Evolutionary conservation across 2,113 vertebrate species (phyloP), one percentile per base, ranked within the genome.

Genomic region (Aegithalos caudatus): DNA sequence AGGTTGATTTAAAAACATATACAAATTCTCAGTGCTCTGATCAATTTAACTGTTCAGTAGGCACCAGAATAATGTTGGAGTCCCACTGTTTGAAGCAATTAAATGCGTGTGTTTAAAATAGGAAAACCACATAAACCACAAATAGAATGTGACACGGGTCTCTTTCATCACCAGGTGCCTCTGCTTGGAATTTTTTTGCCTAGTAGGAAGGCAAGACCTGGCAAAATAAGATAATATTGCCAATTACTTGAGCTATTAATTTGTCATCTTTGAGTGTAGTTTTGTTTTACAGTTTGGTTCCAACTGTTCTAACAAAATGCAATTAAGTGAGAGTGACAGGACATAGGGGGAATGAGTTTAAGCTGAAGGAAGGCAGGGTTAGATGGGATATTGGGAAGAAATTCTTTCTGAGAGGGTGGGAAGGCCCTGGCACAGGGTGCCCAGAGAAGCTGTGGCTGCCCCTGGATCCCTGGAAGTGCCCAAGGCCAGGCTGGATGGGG

Each of bases 11-110:
- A 95, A 95, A 90, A 94, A 94, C 64, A 94, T 83, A 95, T 88
- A 94, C 82, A 86, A 81, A 91, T 96, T 84, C 82, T 94, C 86
- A 78, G 76, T 18, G 56, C 79, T 92, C 76, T 60, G 56, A 93
- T 92, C 92, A 93, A 94, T 96, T 94, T 96, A 91, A 86, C 88
- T 92, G 76, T 95, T 96, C 93, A 93, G 82, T 90, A 93, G 53
- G 81, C 82, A 74, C 56, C 64, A 94, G 85, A 96, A 81, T 88
- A 90, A 96, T 60, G 79, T n/a, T 31, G 78, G 57, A 88, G 47
- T 48, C 85, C 56, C 47, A 70, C 76, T 60, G 74, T 91, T 81
- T 4, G 10, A 47, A 82, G 80, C 76, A 90, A 93, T 86, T 94
- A 88, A 94, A 94, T 31, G 38, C 47, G 6, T 66, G 82, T 81